Conservation (phyloP, 2,888 invertebrate species). For the Atrina japonica region DNA sequence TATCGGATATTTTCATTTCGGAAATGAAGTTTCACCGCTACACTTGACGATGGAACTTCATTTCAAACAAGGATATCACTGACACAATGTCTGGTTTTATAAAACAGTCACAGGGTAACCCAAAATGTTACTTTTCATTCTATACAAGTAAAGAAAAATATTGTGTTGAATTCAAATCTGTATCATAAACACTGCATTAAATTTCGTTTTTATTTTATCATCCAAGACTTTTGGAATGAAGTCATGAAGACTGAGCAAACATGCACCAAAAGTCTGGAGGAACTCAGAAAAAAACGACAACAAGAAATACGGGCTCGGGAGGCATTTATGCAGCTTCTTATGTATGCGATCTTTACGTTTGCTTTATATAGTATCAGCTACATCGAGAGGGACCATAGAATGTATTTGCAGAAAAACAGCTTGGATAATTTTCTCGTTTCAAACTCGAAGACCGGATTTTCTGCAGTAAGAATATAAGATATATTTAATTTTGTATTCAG, state of each 20-base stretch:
- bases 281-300: constrained; percentile 41
- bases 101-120: no score
- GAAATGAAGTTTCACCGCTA: neutral
- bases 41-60: no score
- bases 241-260: neutral
- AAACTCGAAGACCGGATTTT: constrained; percentile 26
- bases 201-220: no score
- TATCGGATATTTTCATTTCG: no score
- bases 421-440: constrained; percentile 35
- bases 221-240: neutral
- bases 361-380: constrained; percentile 59
- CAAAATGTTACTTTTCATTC: no score
- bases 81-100: no score
- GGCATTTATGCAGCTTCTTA: constrained; percentile 47
- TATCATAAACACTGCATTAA: no score
- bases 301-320: constrained; percentile 49
- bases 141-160: no score
- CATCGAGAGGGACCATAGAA: constrained; percentile 55
- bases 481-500: no score
- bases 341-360: constrained; percentile 49
- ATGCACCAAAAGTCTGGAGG: constrained; percentile 6
- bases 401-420: constrained; percentile 49
- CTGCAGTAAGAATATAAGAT: constrained; percentile 13
- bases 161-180: no score
- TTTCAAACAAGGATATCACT: no score